A percentile compares a stretch with the other conserved stretches of the same genome.
Evolutionary conservation across 2,888 invertebrate genomes (phyloP).

Genomic region (Ophion slaviceki): DNA sequence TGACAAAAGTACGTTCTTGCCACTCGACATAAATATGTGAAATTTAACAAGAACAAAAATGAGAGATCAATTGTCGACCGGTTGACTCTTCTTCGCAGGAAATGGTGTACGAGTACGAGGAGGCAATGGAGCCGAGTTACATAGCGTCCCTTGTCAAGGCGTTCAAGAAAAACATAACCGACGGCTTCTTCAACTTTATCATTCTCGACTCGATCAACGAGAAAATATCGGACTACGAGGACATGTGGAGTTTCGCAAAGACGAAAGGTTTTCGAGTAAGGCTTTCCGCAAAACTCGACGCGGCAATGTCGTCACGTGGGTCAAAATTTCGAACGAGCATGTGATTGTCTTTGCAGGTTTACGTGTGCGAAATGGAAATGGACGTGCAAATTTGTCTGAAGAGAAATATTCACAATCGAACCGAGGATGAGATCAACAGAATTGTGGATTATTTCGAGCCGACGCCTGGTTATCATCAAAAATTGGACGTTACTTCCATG

Average conservation of each 20-base stretch:
- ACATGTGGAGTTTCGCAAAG: slow-evolving; percentile 94
- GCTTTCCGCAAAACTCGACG: neutral
- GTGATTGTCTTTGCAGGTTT: slow-evolving; percentile 87
- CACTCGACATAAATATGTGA: neutral
- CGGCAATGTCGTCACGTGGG: neutral
- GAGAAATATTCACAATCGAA: slow-evolving; percentile 93
- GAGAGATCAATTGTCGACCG: neutral
- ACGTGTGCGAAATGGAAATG: slow-evolving; percentile 94
- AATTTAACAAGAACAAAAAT: too few species aligned
- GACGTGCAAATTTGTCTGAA: slow-evolving; percentile 91
- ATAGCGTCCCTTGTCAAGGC: slow-evolving; percentile 92
- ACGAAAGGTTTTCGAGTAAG: slow-evolving; percentile 93
- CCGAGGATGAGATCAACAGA: slow-evolving; percentile 90
- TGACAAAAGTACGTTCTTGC: slow-evolving; percentile 84
- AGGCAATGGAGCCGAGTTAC: slow-evolving; percentile 92
- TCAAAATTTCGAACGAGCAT: neutral
- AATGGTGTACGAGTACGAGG: slow-evolving; percentile 95
- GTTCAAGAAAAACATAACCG: slow-evolving; percentile 95
- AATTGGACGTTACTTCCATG: slow-evolving; percentile 92
- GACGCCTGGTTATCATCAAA: slow-evolving; percentile 92
- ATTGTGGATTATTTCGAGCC: slow-evolving; percentile 90
- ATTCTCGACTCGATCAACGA: slow-evolving; percentile 97
- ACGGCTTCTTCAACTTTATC: slow-evolving; percentile 96
- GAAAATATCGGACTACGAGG: slow-evolving; percentile 91
- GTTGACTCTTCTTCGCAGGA: slow-evolving; percentile 83